Evolutionary conservation across 2,797 vertebrate genomes (phyloP).

Genomic region (Pogoniulus pusillus): DNA sequence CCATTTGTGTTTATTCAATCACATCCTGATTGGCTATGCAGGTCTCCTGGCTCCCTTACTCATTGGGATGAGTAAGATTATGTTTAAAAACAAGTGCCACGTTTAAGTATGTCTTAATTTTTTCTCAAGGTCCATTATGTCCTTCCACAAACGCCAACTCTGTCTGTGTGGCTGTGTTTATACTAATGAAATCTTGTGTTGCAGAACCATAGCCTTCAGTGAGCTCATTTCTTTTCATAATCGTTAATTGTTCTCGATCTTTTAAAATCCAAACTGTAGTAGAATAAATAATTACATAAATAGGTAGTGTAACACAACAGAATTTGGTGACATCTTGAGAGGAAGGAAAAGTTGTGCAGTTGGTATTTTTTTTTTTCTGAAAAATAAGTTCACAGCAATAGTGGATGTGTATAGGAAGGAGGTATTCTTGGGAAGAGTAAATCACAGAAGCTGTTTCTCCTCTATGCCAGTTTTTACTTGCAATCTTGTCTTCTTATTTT

Average conservation of each 20-base stretch:
- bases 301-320: background rate
- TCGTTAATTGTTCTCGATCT: background rate
- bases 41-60: too few species aligned
- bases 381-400: background rate
- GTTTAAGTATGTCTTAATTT: background rate
- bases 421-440: background rate
- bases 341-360: background rate
- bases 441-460: background rate
- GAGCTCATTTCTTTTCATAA: background rate
- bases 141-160: background rate
- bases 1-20: too few species aligned
- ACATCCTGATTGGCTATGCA: too few species aligned
- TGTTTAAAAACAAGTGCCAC: background rate
- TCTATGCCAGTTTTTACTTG: constrained; percentile 18
- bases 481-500: constrained; percentile 58
- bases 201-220: background rate
- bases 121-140: background rate
- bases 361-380: background rate
- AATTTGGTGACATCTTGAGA: background rate
- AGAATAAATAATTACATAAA: background rate
- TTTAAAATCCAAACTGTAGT: background rate
- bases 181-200: background rate
- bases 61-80: background rate
- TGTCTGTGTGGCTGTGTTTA: background rate
- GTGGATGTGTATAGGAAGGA: background rate